Percentiles rank a stretch among this genome's conserved stretches.
Conservation (phyloP, 2,113 vertebrate genomes). For the Dendropsophus ebraccatus region DNA sequence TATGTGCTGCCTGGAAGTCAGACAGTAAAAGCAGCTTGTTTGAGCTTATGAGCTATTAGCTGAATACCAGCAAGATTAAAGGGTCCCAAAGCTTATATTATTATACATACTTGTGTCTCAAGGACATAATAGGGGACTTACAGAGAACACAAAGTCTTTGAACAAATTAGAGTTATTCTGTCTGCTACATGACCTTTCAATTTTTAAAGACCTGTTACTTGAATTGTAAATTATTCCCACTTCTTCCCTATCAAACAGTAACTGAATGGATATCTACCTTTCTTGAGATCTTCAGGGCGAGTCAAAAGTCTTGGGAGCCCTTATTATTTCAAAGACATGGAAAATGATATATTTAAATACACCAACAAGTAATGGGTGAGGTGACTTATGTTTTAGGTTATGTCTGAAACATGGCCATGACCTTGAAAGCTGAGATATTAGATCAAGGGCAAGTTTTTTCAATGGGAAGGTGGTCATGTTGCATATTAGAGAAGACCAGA, state of each 20-base stretch:
- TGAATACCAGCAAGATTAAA: slow-evolving; percentile 59
- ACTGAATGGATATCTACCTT: not conserved
- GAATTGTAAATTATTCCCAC: not conserved
- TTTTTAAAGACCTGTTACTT: not conserved
- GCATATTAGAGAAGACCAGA: too few species aligned
- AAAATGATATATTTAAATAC: too few species aligned
- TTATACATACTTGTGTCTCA: slow-evolving; percentile 60
- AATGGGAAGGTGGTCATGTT: too few species aligned
- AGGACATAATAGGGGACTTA: slow-evolving; percentile 62
- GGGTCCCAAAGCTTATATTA: slow-evolving; percentile 60
- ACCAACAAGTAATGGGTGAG: too few species aligned
- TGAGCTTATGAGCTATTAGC: slow-evolving; percentile 62
- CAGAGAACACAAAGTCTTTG: slow-evolving; percentile 58
- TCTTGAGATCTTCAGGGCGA: not conserved
- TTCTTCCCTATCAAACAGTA: not conserved
- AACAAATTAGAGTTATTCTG: slow-evolving; percentile 62
- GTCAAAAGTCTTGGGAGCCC: too few species aligned
- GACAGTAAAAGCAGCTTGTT: slow-evolving; percentile 55
- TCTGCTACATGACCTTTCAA: slow-evolving; percentile 23
- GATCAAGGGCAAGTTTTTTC: too few species aligned
- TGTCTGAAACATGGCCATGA: too few species aligned
- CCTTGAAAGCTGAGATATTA: too few species aligned
- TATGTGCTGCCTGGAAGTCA: slow-evolving; percentile 59
- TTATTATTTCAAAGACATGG: too few species aligned
- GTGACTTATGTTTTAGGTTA: too few species aligned